Conservation (phyloP, 2,797 vertebrate species). For the Valencia hispanica region DNA sequence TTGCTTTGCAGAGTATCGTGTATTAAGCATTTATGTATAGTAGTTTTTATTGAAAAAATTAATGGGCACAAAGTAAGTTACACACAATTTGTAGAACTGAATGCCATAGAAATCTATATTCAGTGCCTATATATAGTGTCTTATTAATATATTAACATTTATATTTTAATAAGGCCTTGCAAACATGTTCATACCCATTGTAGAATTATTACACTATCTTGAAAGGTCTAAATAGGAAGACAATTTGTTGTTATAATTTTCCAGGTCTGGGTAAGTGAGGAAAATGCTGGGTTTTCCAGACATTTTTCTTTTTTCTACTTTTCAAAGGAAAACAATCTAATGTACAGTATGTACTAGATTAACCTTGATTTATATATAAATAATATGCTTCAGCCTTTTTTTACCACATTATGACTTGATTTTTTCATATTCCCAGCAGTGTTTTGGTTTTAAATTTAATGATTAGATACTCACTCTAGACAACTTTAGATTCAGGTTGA, state of each 20-base stretch:
- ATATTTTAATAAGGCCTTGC: too few relatives aligned
- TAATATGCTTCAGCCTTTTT: neutral
- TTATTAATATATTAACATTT: too few relatives aligned
- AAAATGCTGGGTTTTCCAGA: neutral
- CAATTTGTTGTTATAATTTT: neutral
- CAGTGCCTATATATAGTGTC: neutral
- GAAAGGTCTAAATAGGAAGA: neutral
- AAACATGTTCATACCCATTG: neutral
- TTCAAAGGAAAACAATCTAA: neutral
- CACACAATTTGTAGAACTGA: neutral
- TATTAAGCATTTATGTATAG: conserved; percentile 1
- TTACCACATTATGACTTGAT: neutral
- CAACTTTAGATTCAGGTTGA: neutral
- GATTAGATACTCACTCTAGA: neutral
- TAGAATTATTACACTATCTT: neutral
- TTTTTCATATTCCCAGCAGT: neutral
- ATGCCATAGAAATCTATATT: neutral
- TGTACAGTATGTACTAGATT: neutral
- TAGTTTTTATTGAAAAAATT: neutral
- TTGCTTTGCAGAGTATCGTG: neutral
- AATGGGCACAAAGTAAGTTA: neutral
- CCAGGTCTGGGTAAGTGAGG: neutral
- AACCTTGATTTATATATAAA: neutral
- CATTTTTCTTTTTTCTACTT: neutral
- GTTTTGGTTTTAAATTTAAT: neutral